These are phyloP conservation scores for Neoseiulus cucumeris DNA, from an alignment of 1,140 invertebrate genomes.

Conservation along the genomic window DNA sequence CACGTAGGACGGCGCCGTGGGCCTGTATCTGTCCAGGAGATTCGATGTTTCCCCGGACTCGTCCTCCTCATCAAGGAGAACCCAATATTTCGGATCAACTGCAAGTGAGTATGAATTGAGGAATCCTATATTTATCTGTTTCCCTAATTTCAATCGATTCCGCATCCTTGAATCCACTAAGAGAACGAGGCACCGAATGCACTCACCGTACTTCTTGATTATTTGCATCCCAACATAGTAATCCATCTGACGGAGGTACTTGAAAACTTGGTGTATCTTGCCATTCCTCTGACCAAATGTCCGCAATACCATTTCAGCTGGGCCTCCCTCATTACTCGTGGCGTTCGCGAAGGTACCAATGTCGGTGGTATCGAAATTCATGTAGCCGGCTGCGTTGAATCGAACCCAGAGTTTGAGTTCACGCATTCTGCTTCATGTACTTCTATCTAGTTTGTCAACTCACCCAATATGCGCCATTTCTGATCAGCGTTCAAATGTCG, in stretches of 20 bases:
- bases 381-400: constrained; percentile 29
- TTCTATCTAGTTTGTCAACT: background rate
- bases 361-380: constrained; percentile 31
- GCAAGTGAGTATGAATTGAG: no score
- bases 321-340: constrained; percentile 35
- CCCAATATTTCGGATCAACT: no score
- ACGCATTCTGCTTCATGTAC: constrained; percentile 3
- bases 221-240: constrained; percentile 47
- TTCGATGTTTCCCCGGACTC: no score
- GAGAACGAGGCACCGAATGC: no score
- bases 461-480: constrained; percentile 51
- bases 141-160: no score
- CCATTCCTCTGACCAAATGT: constrained; percentile 60
- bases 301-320: constrained; percentile 48
- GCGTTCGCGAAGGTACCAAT: constrained; percentile 34
- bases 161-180: no score
- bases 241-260: constrained; percentile 43
- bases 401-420: background rate
- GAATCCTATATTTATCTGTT: no score
- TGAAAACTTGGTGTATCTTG: constrained; percentile 50
- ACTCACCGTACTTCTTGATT: constrained; percentile 37
- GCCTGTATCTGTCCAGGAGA: no score
- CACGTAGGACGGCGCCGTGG: no score
- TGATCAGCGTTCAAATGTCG: constrained; percentile 51
- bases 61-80: no score